Evolutionary conservation across 2,888 invertebrate genomes (phyloP).

Genomic region (Oscheius myriophilus): DNA sequence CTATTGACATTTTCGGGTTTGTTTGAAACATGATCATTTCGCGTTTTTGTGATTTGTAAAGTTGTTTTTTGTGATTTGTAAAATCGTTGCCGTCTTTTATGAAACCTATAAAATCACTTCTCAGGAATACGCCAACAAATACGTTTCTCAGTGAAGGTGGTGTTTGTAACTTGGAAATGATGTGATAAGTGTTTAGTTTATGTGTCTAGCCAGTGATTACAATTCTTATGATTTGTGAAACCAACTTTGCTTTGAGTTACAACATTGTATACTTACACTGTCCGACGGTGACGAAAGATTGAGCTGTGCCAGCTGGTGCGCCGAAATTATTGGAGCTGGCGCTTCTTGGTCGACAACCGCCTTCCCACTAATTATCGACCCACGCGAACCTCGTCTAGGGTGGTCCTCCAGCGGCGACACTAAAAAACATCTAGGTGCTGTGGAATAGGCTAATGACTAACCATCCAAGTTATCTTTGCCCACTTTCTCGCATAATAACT

Average conservation of each 20-base stretch:
- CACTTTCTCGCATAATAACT: conserved; percentile 61
- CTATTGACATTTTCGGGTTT: too few species aligned
- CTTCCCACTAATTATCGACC: conserved; percentile 60
- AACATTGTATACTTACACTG: conserved; percentile 45
- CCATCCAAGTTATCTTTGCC: conserved; percentile 34
- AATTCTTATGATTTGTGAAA: background rate
- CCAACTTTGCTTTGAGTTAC: background rate
- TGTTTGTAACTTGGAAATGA: too few species aligned
- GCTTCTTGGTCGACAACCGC: conserved; percentile 48
- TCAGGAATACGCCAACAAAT: too few species aligned
- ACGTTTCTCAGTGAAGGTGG: too few species aligned
- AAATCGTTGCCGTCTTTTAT: too few species aligned
- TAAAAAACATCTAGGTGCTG: conserved; percentile 7
- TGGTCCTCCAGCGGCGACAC: conserved; percentile 39
- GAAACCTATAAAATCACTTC: too few species aligned
- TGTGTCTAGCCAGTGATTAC: too few species aligned
- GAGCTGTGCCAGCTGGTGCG: conserved; percentile 64
- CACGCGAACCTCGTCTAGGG: conserved; percentile 58
- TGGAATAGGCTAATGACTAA: background rate
- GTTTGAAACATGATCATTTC: too few species aligned
- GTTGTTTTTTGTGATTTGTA: too few species aligned
- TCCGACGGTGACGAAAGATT: conserved; percentile 61
- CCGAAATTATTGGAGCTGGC: conserved; percentile 60
- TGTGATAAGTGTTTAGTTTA: too few species aligned
- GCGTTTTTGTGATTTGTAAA: too few species aligned